Base-by-base conservation (phyloP, 1,140 invertebrate species). In the Bradynema listronoti region DNA sequence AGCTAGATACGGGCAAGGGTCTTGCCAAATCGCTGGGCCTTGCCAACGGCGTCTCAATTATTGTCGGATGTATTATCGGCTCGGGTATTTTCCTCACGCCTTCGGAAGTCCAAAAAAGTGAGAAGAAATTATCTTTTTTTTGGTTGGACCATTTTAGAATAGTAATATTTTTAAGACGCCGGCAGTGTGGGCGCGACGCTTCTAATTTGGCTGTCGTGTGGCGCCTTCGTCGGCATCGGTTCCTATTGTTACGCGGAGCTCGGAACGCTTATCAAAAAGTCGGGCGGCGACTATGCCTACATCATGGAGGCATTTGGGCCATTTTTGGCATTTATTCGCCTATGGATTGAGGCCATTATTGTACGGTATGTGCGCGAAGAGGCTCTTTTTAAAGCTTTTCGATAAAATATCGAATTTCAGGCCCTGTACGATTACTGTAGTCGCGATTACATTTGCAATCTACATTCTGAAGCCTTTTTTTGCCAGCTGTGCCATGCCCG, bases 331-430 rank as follows among this genome's bases (percentile, higher is more conserved):
- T 97, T 96, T 80, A 84, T 95, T 61, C 84, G 92, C 41, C 83
- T 97, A 0, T 99, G 94, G 94, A 89, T 97, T 30, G 91, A 94
- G 78, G 91, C 90, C 65, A 91, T 95, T 86, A 93, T 95, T 65
- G 91, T 98, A 34, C 50, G 67, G 66, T 71, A 46, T 47, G 30
- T 29, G 62, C 19, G 32, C 36, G 19, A 32, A 43, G 42, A 24
- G 42, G 22, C 27, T 43, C 4, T n/a, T n/a, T n/a, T n/a, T n/a
- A 39, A 39, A 39, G n/a, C n/a, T 39, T 11, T 39, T 39, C n/a
- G n/a, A n/a, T n/a, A n/a, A n/a, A n/a, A n/a, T n/a, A n/a, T n/a
- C 19, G 19, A 56, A 56, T 36, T 61, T 47, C 6, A 69, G 75
- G 47, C 74, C 74, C 7, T 78, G 74, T 45, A 77, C 90, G 0